Evolutionary conservation across 2,797 vertebrate species (phyloP).

Genomic region (Propithecus deckenii): DNA sequence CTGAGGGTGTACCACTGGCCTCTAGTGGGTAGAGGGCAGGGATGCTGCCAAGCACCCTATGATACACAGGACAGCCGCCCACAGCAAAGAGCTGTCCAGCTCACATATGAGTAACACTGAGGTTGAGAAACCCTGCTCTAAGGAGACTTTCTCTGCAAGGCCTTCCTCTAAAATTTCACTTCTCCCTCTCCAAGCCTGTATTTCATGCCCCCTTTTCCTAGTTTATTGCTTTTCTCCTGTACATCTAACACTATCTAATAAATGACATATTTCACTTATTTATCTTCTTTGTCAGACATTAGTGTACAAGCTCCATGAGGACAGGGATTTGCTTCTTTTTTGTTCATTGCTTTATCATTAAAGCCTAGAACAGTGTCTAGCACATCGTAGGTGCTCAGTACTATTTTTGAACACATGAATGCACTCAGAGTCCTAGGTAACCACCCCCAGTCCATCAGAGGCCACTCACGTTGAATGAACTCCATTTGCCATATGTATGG

Average conservation of each 20-base stretch:
- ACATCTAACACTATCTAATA: not conserved
- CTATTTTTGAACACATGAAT: not conserved
- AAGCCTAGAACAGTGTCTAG: not conserved
- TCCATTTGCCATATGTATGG: not conserved
- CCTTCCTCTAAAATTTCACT: not conserved
- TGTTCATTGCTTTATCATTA: not conserved
- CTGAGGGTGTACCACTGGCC: not conserved
- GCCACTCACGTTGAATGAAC: not conserved
- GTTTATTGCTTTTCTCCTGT: not conserved
- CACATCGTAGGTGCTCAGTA: not conserved
- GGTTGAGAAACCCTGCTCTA: not conserved
- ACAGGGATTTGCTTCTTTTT: not conserved
- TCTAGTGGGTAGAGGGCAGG: accelerated
- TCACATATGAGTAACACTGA: not conserved
- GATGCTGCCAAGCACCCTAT: not conserved
- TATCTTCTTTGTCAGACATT: not conserved
- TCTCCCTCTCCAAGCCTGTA: not conserved
- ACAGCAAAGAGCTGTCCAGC: not conserved
- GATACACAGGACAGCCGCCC: accelerated
- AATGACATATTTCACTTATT: not conserved
- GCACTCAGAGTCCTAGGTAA: not conserved
- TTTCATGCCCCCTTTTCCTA: not conserved
- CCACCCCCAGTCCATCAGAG: not conserved
- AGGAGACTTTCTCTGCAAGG: not conserved
- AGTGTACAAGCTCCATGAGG: not conserved